Conservation (phyloP, 2,888 invertebrate genomes). For the Lysandra bellargus region DNA sequence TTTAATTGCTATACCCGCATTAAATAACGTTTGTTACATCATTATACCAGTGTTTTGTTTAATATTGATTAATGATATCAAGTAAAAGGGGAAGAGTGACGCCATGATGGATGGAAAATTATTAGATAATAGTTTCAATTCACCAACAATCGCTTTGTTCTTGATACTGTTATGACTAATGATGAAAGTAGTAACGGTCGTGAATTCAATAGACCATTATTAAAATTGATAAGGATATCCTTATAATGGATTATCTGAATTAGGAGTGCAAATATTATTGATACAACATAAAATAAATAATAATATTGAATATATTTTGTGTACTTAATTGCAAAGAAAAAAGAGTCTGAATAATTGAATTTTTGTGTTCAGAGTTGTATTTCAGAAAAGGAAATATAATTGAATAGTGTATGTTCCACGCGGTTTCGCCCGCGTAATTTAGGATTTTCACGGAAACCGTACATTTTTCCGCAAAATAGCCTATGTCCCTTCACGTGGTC, state of each 20-base stretch:
- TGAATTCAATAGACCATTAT: conserved; percentile 11
- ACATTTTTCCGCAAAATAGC: no score
- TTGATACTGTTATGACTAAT: conserved; percentile 51
- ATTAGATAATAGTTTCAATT: conserved; percentile 79
- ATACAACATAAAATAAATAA: not conserved
- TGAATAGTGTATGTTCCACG: no score
- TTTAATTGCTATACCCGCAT: conserved; percentile 27
- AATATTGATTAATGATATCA: conserved; percentile 77
- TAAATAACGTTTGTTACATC: conserved; percentile 38
- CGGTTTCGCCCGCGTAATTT: no score
- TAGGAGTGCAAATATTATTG: not conserved
- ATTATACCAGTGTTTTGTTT: conserved; percentile 72
- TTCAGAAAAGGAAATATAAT: no score
- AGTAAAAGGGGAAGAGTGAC: conserved; percentile 65
- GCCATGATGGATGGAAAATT: conserved; percentile 71
- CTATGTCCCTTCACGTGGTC: no score
- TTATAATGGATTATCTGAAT: not conserved
- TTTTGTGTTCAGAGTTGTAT: no score
- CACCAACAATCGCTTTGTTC: conserved; percentile 76
- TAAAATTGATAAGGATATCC: conserved; percentile 17
- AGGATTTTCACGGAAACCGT: no score
- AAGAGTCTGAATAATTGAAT: no score
- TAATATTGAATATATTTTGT: no score
- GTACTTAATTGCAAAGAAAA: no score
- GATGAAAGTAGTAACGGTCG: conserved; percentile 15